Evolutionary conservation across 2,113 vertebrate species (phyloP).

Genomic region (Malurus cyaneus): DNA sequence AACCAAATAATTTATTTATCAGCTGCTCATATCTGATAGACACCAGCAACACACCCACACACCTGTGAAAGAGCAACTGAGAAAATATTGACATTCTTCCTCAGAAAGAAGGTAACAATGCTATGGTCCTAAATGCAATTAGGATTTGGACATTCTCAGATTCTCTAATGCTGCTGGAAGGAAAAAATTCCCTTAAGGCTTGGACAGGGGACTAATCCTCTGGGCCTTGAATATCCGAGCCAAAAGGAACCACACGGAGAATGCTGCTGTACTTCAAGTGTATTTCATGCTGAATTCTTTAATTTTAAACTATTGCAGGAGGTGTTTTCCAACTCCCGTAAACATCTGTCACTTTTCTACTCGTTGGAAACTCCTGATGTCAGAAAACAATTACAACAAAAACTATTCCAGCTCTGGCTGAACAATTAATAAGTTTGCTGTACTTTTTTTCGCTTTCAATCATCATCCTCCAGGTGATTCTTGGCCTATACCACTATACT

Average conservation of each 20-base stretch:
- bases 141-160: background rate
- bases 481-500: background rate
- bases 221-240: background rate
- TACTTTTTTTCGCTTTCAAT: constrained; percentile 1
- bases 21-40: background rate
- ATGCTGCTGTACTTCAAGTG: background rate
- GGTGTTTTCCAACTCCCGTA: background rate
- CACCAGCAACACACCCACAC: background rate
- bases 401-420: background rate
- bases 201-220: background rate
- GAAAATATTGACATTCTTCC: background rate
- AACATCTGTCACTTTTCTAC: constrained; percentile 49
- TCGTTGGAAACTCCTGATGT: constrained; percentile 5
- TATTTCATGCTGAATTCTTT: constrained; percentile 24
- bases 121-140: background rate
- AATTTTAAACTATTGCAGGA: constrained; percentile 40
- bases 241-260: background rate
- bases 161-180: background rate
- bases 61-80: background rate
- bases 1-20: background rate
- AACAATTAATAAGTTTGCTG: constrained; percentile 43
- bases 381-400: background rate
- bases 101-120: background rate
- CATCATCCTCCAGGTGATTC: background rate
- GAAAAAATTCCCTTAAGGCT: background rate